Evolutionary conservation across 2,797 vertebrate species (phyloP), one percentile per base, ranked within the genome.

Genomic region (Sarcoramphus papa): DNA sequence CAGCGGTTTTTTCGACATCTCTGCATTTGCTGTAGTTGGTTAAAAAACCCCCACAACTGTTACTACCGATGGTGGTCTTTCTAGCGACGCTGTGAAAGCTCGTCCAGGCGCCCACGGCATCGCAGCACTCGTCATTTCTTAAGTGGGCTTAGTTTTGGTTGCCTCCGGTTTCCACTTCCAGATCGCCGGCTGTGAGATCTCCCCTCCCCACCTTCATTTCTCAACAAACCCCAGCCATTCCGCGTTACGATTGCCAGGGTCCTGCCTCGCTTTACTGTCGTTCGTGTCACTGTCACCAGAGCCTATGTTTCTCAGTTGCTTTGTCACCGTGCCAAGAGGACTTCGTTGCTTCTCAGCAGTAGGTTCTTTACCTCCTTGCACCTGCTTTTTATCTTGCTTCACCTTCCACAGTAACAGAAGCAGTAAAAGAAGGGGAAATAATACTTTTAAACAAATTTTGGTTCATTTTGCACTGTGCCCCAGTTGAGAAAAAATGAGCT

Each of bases 341-440:
- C 75, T 16, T 40, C n/a, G 7, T 3, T 21, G 53, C 50, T 78
- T 84, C 40, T 9, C 74, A 18, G 77, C 77, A 15, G 25, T 0
- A 19, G 30, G 11, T 21, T 93, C 43, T 40, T 56, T n/a, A 25
- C 54, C 14, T 12, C 97, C 97, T 37, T 19, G 95, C 69, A 98
- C 93, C 9, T 87, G 96, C 91, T 98, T 97, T 69, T 57, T 93
- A 17, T 67, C 92, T 82, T 40, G 88, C 84, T 98, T 98, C 93
- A 47, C 94, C 84, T 97, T 90, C 81, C 92, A 95, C 48, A 97
- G 83, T 78, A 94, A 96, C 70, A 92, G 78, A 24, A 86, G 75
- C 20, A 90, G 60, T 50, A 97, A 96, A 86, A 98, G 93, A 75
- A 56, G 67, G 63, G 97, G 96, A 83, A 98, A 86, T 7, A 97